Base-by-base conservation (phyloP, 2,113 vertebrate genomes). In the Peromyscus leucopus region DNA sequence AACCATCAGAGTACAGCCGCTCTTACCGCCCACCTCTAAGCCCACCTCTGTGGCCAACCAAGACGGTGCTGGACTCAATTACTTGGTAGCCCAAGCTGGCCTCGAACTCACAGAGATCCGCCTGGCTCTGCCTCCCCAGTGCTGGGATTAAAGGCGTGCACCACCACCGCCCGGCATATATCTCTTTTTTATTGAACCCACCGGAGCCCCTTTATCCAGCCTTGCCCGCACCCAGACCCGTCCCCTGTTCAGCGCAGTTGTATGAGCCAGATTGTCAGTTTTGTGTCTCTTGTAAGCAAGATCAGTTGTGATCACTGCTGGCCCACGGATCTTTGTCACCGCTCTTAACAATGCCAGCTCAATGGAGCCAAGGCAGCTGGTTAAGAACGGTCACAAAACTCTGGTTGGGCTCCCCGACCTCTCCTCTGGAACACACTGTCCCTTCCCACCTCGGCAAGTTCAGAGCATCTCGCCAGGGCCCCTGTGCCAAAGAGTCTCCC, bases 211-310 rank as follows among this genome's bases (percentile, higher is more conserved):
- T 76, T 31, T 2, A 39, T 12, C 48, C 48, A 78, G n/a, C 33
- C 51, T 85, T 59, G 76, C 71, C 63, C 51, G 33, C 42, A 57
- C 63, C 79, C n/a, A 67, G 51, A 79, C 33, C 69, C 67, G 4
- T 46, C 21, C 67, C 57, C 57, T 42, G 39, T 17, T 69, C 42
- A 28, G 26, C 90, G 39, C 39, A 42, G 69, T 59, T 91, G 21
- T 7, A 42, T 9, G 28, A 87, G 48, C 10, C 22, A 82, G 26
- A 6, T 39, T 74, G 61, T 86, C 83, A 71, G 16, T 63, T 86
- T 93, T 83, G 51, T 96, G 67, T 61, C n/a, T 94, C 46, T 31
- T 78, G 89, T n/a, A 39, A 39, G n/a, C 74, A 80, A 42, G 24
- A 48, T 21, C 46, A 82, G 33, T 19, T 28, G 17, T 85, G 59